Conservation (phyloP, 2,797 vertebrate genomes). For the Anniella stebbinsi region DNA sequence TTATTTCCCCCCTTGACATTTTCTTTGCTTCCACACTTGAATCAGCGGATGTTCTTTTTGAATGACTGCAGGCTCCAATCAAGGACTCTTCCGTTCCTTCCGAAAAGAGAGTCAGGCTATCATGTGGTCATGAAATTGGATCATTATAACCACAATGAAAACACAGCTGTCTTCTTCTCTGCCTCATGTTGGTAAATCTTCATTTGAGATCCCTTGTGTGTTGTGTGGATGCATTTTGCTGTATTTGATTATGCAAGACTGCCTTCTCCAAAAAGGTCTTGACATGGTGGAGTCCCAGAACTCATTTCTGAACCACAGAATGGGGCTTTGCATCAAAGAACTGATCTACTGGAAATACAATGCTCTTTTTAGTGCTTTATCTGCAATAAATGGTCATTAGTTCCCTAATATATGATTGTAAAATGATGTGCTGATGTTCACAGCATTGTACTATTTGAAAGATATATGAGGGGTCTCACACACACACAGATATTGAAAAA, state of each 20-base stretch:
- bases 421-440: constrained; percentile 45
- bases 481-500: constrained; percentile 61
- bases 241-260: constrained; percentile 2
- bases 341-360: constrained; percentile 12
- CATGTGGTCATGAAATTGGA: constrained; percentile 42
- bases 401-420: constrained; percentile 60
- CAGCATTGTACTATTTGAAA: neutral
- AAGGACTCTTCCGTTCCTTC: neutral
- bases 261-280: constrained; percentile 30
- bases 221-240: constrained; percentile 17
- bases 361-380: constrained; percentile 69
- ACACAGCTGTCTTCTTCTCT: constrained; percentile 42
- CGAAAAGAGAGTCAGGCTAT: constrained; percentile 25
- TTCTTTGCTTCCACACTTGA: constrained; percentile 17
- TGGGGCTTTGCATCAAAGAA: constrained; percentile 31
- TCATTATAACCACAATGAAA: constrained; percentile 53
- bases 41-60: constrained; percentile 32
- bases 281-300: constrained; percentile 36
- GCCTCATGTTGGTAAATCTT: constrained; percentile 46
- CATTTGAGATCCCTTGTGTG: constrained; percentile 10
- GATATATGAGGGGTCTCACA: constrained; percentile 48
- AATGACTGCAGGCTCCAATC: constrained; percentile 10
- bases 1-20: neutral
- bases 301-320: constrained; percentile 44
- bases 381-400: constrained; percentile 59